Conservation (phyloP, 2,113 vertebrate species). For the Rhynchomys soricoides region DNA sequence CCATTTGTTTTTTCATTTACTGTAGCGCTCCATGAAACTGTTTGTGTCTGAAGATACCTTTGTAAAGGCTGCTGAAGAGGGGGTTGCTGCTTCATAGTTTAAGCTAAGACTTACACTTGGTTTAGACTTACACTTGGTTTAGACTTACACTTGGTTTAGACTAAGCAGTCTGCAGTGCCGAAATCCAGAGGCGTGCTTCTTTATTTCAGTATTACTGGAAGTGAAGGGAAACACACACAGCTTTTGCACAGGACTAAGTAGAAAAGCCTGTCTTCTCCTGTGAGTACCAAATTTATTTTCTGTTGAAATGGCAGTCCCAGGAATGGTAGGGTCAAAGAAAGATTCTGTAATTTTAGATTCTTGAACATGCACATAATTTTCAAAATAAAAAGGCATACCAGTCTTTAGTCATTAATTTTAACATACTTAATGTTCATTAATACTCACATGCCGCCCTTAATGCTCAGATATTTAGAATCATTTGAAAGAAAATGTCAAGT, state of each 20-base stretch:
- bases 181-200: neutral
- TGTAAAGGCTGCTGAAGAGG: neutral
- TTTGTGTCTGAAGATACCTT: neutral
- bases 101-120: too few relatives aligned
- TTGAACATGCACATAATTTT: neutral
- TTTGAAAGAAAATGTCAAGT: neutral
- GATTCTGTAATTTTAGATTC: conserved; percentile 31
- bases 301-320: neutral
- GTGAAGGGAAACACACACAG: neutral
- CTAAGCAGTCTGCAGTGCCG: neutral
- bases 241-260: neutral
- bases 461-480: conserved; percentile 37
- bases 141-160: too few relatives aligned
- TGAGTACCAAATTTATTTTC: neutral
- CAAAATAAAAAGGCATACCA: conserved; percentile 2
- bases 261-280: neutral
- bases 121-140: too few relatives aligned
- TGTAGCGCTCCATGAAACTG: neutral
- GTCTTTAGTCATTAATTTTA: neutral
- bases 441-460: neutral
- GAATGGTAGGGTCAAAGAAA: neutral
- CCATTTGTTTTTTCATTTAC: neutral
- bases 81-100: neutral
- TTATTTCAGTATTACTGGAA: neutral
- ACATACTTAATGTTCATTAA: neutral